Evolutionary conservation across 2,113 vertebrate genomes (phyloP).

Genomic region (Callocephalon fimbriatum): DNA sequence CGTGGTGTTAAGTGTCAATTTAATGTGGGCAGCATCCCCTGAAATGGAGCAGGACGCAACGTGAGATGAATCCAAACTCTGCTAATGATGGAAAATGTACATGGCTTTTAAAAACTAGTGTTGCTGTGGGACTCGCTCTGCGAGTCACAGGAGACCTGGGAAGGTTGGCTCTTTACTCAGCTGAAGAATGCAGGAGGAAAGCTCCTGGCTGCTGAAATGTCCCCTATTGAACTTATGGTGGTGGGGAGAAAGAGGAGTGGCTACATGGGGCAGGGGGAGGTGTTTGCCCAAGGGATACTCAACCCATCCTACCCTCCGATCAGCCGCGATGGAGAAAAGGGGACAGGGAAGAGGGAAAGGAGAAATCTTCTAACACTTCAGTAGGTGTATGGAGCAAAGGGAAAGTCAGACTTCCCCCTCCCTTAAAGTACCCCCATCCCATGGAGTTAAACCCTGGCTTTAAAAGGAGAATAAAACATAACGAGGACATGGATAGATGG

Average conservation of each 20-base stretch:
- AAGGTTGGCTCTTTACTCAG: neutral
- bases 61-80: neutral
- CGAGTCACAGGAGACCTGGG: neutral
- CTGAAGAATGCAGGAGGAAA: neutral
- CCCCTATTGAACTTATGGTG: neutral
- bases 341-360: neutral
- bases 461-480: conserved; percentile 61
- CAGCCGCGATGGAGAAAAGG: fast-evolving
- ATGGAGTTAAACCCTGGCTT: conserved; percentile 9
- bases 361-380: neutral
- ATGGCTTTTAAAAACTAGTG: neutral
- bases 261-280: neutral
- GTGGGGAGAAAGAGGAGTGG: neutral
- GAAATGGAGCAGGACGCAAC: neutral
- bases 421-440: neutral
- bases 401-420: neutral
- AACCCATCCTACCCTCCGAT: fast-evolving
- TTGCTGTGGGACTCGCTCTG: fast-evolving
- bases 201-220: neutral
- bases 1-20: neutral
- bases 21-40: conserved; percentile 3
- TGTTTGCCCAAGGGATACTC: neutral
- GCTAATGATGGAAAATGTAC: neutral
- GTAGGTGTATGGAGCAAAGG: neutral
- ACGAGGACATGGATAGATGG: conserved; percentile 55